Evolutionary conservation across 2,113 vertebrate genomes (phyloP), one percentile per base, ranked within the genome.

Genomic region (Indicator indicator): DNA sequence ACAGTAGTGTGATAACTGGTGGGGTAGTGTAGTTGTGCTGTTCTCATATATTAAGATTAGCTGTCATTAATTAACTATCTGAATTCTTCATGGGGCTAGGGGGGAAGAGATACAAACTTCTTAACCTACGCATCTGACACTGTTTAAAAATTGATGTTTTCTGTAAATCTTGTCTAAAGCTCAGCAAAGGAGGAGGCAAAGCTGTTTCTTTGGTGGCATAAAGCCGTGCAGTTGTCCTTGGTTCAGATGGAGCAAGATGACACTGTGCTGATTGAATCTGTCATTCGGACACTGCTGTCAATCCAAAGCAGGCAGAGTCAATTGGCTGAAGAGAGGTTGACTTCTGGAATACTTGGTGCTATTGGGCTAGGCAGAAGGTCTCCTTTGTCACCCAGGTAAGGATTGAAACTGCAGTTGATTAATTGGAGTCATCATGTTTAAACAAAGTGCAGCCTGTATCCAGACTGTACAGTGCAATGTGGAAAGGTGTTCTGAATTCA

Each of bases 151-250:
- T 48, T 48, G n/a, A 1, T 56, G 16, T 62, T 83, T 81, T 59
- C 11, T 72, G 64, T 8, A 12, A 17, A 60, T 72, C 20, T 68
- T 36, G 12, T 44, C 56, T 82, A 40, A 96, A 99, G 99, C 82
- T 98, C 98, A 52, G 86, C 96, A 9, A 96, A 97, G 33, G 98
- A 99, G 36, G 99, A 99, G 94, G 98, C 99, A n/a, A 99, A 99
- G 95, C 98, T 99, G 90, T 99, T 99, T 76, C 96, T 99, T 21
- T 99, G 99, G 99, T 99, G 99, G 99, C 99, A 99, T 90, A 99
- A 99, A 93, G 97, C 97, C 18, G 95, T 99, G 80, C 98, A 98
- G 83, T 97, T 99, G 30, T 98, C 98, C 91, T 98, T 99, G 95
- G 97, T 98, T 33, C 99, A 99, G 95, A 87, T 97, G 12, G 98